Base-by-base conservation (phyloP, 2,888 invertebrate genomes). In the Myopa tessellatipennis region DNA sequence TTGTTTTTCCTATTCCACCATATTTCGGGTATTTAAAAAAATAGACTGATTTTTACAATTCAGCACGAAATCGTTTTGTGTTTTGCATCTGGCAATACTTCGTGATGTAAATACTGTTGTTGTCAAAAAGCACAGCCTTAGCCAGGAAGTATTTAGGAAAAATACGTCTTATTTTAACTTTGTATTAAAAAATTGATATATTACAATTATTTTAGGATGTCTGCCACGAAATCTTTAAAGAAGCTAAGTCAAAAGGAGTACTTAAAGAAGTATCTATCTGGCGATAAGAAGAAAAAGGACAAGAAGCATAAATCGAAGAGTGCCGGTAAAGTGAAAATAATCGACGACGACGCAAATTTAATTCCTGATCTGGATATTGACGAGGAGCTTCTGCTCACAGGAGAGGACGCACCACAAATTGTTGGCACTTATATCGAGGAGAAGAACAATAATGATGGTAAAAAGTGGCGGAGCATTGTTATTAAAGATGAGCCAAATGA, bases 351-450 rank as follows among this genome's bases (percentile, higher is more conserved):
- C 71, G 93, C 94, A 81, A 82, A 93, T 4, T 91, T 92, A 3
- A 91, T 92, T 76, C 90, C 93, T 45, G 81, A 80, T 3, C 74
- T 76, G 18, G 82, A 86, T 78, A 80, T 87, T 18, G 87, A 89
- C 63, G 90, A 92, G 52, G 93, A 95, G 74, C 91, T 95, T 4
- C 91, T 93, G 68, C 91, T 93, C 76, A 91, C 93, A 0, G 92
- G 92, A n/a, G 98, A 98, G 85, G 96, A 98, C 88, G 96, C 95
- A 0, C 98, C 98, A 0, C 95, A 95, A 87, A 94, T 98, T 80
- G 97, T 95, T 0, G 96, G 95, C 1, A 92, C 97, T 74, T 87
- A 87, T 77, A 92, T 96, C 71, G 97, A 97, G 86, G 97, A 97
- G 88, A 95, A 82, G 94, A 95, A 0, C 91, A 92, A 75, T 92